Conservation (phyloP, 2,888 invertebrate species). For the Acrocyrtus sp. region DNA sequence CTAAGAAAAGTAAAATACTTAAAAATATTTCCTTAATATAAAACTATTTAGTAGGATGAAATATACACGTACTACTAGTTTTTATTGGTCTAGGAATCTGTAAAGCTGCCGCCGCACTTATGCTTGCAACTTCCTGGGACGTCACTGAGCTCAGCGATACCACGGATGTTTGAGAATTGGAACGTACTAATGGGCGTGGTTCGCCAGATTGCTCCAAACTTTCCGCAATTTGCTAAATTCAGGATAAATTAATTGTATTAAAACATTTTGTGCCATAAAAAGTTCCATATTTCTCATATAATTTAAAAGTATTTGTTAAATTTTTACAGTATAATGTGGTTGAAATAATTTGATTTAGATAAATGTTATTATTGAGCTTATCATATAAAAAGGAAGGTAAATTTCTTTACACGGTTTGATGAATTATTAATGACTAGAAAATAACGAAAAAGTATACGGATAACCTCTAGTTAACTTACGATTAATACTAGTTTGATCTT, state of each 20-base stretch:
- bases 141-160: slow-evolving; percentile 75
- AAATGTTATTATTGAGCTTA: not conserved
- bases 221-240: slow-evolving; percentile 64
- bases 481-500: slow-evolving; percentile 87
- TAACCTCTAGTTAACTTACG: slow-evolving; percentile 72
- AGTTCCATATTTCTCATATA: too few relatives aligned
- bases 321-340: too few relatives aligned
- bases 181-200: slow-evolving; percentile 65
- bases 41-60: too few relatives aligned
- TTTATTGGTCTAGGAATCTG: slow-evolving; percentile 68
- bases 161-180: slow-evolving; percentile 77
- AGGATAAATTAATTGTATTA: slow-evolving; percentile 11
- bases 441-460: too few relatives aligned
- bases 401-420: too few relatives aligned
- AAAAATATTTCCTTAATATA: slow-evolving; percentile 21
- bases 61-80: slow-evolving; percentile 67
- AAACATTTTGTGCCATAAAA: too few relatives aligned
- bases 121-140: slow-evolving; percentile 77
- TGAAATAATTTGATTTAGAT: not conserved
- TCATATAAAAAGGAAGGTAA: too few relatives aligned
- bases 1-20: not conserved
- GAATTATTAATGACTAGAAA: too few relatives aligned
- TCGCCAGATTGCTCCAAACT: slow-evolving; percentile 61
- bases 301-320: too few relatives aligned
- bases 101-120: slow-evolving; percentile 66